Evolutionary conservation across 2,888 invertebrate genomes (phyloP), one percentile per base, ranked within the genome.

Genomic region (Caenorhabditis panamensis): DNA sequence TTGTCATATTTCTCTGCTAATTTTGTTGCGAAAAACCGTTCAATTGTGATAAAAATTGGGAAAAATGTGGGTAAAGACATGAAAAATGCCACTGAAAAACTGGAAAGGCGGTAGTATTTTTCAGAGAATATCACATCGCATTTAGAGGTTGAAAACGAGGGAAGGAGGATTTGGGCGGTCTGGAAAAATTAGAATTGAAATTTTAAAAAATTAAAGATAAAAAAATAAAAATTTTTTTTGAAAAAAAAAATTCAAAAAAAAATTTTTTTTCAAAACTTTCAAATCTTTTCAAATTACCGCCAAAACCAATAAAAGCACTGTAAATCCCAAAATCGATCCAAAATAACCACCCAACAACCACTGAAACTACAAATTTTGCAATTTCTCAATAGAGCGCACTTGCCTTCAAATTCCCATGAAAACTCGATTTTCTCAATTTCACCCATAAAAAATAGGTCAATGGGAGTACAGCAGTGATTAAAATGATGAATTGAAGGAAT

Each of bases 351-450:
- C 31, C 31, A 31, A 31, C 9, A 31, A 9, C 31, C 31, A 31
- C 31, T 31, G 9, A 31, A 31, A 31, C n/a, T n/a, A 31, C 31
- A 9, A 31, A 31, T n/a, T n/a, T n/a, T n/a, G n/a, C n/a, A 18
- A 59, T 16, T 47, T 18, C 47, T 4, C 11, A 47, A 47, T n/a
- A n/a, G n/a, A n/a, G n/a, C n/a, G 11, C 36, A 1, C 51, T 3
- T 13, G 51, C 69, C 36, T 61, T 71, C 37, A 61, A 24, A 16
- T 71, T 71, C 20, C 71, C 69, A 26, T 62, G 69, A 28, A 71
- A 62, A 2, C 36, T 51, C 1, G 62, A 71, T 28, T 26, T 53
- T 1, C 8, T 18, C 2, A 62, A 5, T 62, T 72, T 63, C 13
- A 22, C 18, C 11, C 51, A 18, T 4, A 72, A n/a, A n/a, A 62